Evolutionary conservation across 2,113 vertebrate genomes (phyloP).

Genomic region (Phrynocephalus versicolor): DNA sequence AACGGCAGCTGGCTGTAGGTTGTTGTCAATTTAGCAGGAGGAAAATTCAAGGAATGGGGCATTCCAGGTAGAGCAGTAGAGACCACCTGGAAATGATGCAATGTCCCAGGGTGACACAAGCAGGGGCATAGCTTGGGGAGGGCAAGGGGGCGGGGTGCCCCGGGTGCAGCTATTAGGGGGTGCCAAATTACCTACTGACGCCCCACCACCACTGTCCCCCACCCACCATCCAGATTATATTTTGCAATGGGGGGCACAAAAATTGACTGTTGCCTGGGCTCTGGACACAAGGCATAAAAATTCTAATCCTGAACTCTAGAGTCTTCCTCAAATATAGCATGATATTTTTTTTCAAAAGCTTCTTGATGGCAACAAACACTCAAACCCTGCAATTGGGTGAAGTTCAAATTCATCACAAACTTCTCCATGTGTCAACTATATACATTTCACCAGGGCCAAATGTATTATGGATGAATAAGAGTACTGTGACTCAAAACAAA

Average conservation of each 20-base stretch:
- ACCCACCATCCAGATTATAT: too few species aligned
- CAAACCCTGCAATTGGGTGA: neutral
- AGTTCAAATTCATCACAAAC: neutral
- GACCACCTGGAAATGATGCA: too few species aligned
- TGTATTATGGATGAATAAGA: neutral
- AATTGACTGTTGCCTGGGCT: too few species aligned
- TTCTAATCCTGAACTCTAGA: neutral
- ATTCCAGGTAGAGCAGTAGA: neutral
- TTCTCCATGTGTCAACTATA: neutral
- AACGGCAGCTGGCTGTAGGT: neutral
- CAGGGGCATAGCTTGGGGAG: too few species aligned
- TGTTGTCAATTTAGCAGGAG: neutral
- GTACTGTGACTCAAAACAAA: neutral
- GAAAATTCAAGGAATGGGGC: neutral
- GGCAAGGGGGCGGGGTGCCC: too few species aligned
- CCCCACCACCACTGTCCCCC: too few species aligned
- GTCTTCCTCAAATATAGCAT: neutral
- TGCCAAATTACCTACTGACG: too few species aligned
- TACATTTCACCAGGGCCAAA: neutral
- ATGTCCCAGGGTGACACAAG: neutral
- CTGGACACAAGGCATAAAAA: too few species aligned
- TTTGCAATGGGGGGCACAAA: too few species aligned
- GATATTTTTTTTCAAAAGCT: neutral
- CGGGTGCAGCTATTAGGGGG: too few species aligned
- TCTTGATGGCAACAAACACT: neutral